Evolutionary conservation across 2,888 invertebrate species (phyloP).

Genomic region (Eupithecia pulchellata): DNA sequence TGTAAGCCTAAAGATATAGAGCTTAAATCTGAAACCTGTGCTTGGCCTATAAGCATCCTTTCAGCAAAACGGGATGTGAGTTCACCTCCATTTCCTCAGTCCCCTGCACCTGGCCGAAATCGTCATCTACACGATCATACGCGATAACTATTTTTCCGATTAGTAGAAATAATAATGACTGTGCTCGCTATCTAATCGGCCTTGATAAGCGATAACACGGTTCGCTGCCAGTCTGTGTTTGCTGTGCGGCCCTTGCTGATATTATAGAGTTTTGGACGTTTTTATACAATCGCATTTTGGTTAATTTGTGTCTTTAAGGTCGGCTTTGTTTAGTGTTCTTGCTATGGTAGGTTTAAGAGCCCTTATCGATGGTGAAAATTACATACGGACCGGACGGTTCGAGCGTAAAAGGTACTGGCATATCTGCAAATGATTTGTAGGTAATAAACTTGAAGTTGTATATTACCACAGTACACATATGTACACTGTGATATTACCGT

Average conservation of each 20-base stretch:
- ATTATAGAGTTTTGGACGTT: conserved; percentile 15
- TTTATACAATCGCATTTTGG: background rate
- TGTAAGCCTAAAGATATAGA: no score
- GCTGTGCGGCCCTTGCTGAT: conserved; percentile 58
- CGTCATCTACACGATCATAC: background rate
- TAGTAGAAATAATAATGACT: conserved; percentile 73
- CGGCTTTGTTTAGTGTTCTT: background rate
- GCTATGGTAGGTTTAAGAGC: background rate
- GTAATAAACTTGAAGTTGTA: background rate
- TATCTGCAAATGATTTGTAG: background rate
- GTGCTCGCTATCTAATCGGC: conserved; percentile 73
- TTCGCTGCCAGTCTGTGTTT: conserved; percentile 62
- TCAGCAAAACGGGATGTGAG: background rate
- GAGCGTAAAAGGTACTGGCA: conserved; percentile 7
- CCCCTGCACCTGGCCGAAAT: background rate
- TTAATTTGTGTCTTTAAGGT: background rate
- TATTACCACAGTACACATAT: no score
- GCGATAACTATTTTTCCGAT: conserved; percentile 64
- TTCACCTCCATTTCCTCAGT: background rate
- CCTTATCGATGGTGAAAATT: conserved; percentile 2
- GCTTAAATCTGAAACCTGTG: no score
- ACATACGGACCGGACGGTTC: background rate
- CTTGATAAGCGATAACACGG: conserved; percentile 69
- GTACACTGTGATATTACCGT: background rate
- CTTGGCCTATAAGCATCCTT: no score